A percentile compares a stretch with the other conserved stretches of the same genome.
These are phyloP conservation scores for Diploscapter pachys DNA, from an alignment of 1,140 invertebrate genomes.

Conservation along the genomic window DNA sequence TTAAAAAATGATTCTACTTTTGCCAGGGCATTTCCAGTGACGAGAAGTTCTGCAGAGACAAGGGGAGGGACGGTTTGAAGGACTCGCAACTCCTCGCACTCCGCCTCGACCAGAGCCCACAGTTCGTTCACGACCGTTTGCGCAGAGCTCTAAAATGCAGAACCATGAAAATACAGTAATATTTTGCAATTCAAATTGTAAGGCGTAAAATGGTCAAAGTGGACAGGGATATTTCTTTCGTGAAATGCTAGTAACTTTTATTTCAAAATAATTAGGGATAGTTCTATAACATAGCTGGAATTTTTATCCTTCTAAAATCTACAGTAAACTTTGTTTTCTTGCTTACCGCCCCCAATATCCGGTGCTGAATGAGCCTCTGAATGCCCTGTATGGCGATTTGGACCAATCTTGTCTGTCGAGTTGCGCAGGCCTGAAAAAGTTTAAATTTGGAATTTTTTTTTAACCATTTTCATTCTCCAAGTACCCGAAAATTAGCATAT, in stretches of 20 bases:
- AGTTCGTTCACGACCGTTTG: slow-evolving; percentile 85
- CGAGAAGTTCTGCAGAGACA: slow-evolving; percentile 62
- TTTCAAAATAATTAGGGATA: too few species aligned
- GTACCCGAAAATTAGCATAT: too few species aligned
- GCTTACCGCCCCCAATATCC: slow-evolving; percentile 64
- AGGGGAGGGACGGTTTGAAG: slow-evolving; percentile 64
- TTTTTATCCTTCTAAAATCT: too few species aligned
- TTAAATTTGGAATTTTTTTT: too few species aligned
- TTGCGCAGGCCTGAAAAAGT: slow-evolving; percentile 81
- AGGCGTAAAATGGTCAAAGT: too few species aligned
- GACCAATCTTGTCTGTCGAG: slow-evolving; percentile 91
- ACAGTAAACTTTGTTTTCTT: too few species aligned
- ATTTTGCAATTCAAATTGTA: too few species aligned
- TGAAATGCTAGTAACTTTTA: too few species aligned
- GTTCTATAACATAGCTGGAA: too few species aligned
- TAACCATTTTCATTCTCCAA: too few species aligned
- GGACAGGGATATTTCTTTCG: too few species aligned
- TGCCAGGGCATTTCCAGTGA: slow-evolving; percentile 77
- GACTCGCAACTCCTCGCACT: slow-evolving; percentile 89
- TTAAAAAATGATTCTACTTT: slow-evolving; percentile 19
- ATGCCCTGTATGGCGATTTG: slow-evolving; percentile 87
- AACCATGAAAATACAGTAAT: not conserved
- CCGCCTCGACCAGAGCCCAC: slow-evolving; percentile 85
- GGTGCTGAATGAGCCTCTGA: slow-evolving; percentile 66
- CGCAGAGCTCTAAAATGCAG: slow-evolving; percentile 68